phyloP scores from a whole-genome alignment of 2,797 vertebrate species.

The Triplophysa bombifrons region DNA sequence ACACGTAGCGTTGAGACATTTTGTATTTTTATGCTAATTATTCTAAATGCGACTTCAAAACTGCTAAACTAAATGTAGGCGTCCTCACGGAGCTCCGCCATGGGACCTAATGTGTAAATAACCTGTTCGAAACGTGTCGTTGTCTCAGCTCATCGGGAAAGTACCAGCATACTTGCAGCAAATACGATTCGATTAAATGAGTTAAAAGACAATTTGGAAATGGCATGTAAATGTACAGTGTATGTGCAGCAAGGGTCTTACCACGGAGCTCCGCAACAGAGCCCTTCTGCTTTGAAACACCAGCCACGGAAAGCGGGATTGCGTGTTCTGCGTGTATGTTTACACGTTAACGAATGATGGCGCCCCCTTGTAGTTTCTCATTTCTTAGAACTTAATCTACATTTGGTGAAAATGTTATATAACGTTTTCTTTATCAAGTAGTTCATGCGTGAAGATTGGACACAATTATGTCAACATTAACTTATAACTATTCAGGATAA shows the following conservation, averaged over 20 bases:
- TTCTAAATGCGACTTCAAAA: conserved; percentile 62
- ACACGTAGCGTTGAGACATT: accelerated
- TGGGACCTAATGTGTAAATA: conserved; percentile 72
- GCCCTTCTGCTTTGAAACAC: conserved; percentile 53
- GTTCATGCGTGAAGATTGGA: too few relatives aligned
- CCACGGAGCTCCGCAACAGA: conserved; percentile 73
- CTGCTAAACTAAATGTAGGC: conserved; percentile 69
- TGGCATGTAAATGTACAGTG: conserved; percentile 6
- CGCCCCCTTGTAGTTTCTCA: conserved; percentile 1
- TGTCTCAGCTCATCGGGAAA: not conserved
- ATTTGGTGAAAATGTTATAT: too few relatives aligned
- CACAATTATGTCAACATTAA: too few relatives aligned
- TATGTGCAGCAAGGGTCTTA: conserved; percentile 58
- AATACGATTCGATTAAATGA: not conserved
- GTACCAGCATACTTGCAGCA: not conserved
- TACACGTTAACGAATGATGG: conserved; percentile 26
- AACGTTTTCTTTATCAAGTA: too few relatives aligned
- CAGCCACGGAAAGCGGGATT: not conserved
- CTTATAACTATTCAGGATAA: too few relatives aligned
- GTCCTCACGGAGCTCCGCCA: conserved; percentile 81
- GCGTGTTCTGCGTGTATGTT: not conserved
- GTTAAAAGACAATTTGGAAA: not conserved
- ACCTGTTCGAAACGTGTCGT: not conserved
- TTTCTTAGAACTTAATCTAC: too few relatives aligned
- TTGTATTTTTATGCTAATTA: conserved; percentile 15